Percentiles rank a stretch among this genome's conserved stretches.
Evolutionary conservation across 2,888 invertebrate genomes (phyloP).

Genomic region (Drosophila vallismaia): DNA sequence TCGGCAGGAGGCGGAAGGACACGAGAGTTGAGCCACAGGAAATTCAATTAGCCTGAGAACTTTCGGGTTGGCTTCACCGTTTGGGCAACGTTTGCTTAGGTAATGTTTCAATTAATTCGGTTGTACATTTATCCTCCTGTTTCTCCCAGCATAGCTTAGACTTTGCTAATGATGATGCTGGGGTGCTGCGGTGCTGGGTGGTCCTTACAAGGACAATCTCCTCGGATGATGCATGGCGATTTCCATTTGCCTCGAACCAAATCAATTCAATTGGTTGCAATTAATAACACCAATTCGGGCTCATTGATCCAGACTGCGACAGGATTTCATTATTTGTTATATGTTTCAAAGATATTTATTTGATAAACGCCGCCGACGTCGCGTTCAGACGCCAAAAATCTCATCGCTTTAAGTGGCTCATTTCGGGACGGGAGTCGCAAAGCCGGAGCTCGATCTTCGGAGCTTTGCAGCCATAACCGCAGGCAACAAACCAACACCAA

Average conservation of each 20-base stretch:
- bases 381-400: slow-evolving; percentile 77
- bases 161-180: slow-evolving; percentile 63
- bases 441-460: slow-evolving; percentile 32
- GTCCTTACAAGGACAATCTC: slow-evolving; percentile 48
- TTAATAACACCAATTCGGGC: slow-evolving; percentile 72
- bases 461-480: slow-evolving; percentile 52
- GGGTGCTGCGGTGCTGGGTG: slow-evolving; percentile 28
- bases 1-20: slow-evolving; percentile 46
- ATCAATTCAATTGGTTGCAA: slow-evolving; percentile 74
- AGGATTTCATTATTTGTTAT: slow-evolving; percentile 79
- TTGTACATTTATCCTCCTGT: slow-evolving; percentile 18
- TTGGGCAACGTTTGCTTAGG: slow-evolving; percentile 72
- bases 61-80: slow-evolving; percentile 35
- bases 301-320: slow-evolving; percentile 51
- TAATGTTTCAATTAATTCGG: slow-evolving; percentile 80
- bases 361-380: slow-evolving; percentile 71
- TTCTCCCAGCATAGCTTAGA: slow-evolving; percentile 32
- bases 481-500: slow-evolving; percentile 61
- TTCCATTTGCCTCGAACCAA: slow-evolving; percentile 47
- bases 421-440: slow-evolving; percentile 46
- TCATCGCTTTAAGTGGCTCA: slow-evolving; percentile 79
- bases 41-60: slow-evolving; percentile 72
- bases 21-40: slow-evolving; percentile 60
- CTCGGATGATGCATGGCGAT: slow-evolving; percentile 38
- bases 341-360: slow-evolving; percentile 77